A percentile compares a stretch with the other conserved stretches of the same genome.
Conservation (phyloP, 2,797 vertebrate species). For the Falco cherrug region DNA sequence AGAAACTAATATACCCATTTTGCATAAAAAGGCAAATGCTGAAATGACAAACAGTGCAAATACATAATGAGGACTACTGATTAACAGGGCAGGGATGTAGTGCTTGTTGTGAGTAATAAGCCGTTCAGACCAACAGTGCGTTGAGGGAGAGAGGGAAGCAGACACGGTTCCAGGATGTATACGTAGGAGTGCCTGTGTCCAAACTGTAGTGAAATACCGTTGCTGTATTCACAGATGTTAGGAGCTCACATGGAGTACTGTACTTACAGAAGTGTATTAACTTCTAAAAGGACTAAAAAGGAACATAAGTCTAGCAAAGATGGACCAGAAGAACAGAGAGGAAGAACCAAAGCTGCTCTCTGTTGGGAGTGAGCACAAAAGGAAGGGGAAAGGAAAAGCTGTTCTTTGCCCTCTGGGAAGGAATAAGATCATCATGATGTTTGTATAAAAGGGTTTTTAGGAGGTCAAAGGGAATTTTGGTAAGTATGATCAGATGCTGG, state of each 20-base stretch:
- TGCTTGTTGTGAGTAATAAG: not conserved
- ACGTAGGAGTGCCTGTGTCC: not conserved
- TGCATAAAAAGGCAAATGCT: not conserved
- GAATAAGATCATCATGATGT: not conserved
- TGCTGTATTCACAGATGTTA: not conserved
- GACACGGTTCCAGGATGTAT: not conserved
- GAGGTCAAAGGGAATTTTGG: not conserved
- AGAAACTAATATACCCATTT: not conserved
- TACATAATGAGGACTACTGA: not conserved
- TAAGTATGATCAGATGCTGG: not conserved
- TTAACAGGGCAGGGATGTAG: not conserved
- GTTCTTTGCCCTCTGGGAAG: not conserved
- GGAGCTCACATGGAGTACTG: not conserved
- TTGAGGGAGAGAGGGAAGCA: not conserved
- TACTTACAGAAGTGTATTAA: not conserved
- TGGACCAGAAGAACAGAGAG: not conserved
- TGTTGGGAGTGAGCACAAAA: not conserved
- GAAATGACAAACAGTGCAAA: not conserved
- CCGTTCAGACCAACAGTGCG: fast-evolving
- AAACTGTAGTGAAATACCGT: not conserved
- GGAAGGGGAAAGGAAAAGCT: not conserved
- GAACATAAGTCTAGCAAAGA: not conserved
- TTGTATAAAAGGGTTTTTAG: not conserved
- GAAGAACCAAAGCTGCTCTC: not conserved
- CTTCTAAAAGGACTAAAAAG: not conserved